Conservation (phyloP, 2,888 invertebrate species). For the Glaucopsyche alexis region DNA sequence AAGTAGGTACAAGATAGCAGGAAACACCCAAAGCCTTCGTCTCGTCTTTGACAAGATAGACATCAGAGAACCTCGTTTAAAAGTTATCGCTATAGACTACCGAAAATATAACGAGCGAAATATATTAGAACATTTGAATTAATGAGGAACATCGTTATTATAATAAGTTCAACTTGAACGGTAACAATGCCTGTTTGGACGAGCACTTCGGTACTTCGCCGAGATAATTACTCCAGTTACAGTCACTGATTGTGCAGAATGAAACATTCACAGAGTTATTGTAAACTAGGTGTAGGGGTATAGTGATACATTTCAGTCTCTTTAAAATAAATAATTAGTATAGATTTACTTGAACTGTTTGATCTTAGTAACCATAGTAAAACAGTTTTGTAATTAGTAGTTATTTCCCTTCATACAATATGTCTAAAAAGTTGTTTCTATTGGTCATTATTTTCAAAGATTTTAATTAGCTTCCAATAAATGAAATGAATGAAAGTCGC, state of each 20-base stretch:
- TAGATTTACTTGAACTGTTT: neutral
- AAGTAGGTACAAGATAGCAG: neutral
- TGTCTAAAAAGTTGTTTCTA: too few relatives aligned
- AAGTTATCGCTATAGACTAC: conserved; percentile 5
- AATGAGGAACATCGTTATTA: conserved; percentile 40
- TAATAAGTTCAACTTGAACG: conserved; percentile 38
- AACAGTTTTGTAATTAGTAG: neutral
- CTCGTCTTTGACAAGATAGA: neutral
- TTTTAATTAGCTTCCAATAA: too few relatives aligned
- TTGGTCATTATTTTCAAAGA: too few relatives aligned
- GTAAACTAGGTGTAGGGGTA: neutral
- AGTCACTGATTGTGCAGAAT: conserved; percentile 36
- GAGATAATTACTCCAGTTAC: conserved; percentile 41
- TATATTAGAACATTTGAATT: conserved; percentile 25
- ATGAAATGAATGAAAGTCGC: neutral
- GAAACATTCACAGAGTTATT: neutral
- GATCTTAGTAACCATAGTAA: neutral
- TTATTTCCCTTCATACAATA: neutral
- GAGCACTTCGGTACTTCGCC: conserved; percentile 37
- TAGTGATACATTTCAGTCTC: neutral
- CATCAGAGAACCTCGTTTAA: neutral
- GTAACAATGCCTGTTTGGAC: conserved; percentile 41
- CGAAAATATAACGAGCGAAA: conserved; percentile 17
- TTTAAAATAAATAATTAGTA: neutral
- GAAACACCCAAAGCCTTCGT: neutral